Percentiles rank a stretch among this genome's conserved stretches.
Evolutionary conservation across 1,140 invertebrate species (phyloP).

Genomic region (Drosophila santomea): DNA sequence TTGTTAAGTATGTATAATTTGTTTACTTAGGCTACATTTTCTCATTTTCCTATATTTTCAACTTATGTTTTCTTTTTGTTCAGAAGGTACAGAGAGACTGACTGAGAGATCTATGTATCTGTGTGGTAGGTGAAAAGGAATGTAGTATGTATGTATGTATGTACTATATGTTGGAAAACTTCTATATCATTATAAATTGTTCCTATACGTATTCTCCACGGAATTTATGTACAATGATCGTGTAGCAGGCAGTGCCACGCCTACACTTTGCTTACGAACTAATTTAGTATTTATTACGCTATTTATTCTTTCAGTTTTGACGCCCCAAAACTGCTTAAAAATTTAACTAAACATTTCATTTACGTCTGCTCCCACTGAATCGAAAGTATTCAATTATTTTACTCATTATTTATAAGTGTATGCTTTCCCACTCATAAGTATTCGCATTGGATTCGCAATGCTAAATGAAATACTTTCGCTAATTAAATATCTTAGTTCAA

Average conservation of each 20-base stretch:
- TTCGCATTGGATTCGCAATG: conserved; percentile 64
- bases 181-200: conserved; percentile 1
- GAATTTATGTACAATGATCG: conserved; percentile 33
- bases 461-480: conserved; percentile 33
- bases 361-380: conserved; percentile 11
- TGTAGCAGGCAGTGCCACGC: conserved; percentile 51
- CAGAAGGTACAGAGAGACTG: conserved; percentile 77
- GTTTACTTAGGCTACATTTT: conserved; percentile 64
- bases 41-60: conserved; percentile 63
- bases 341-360: conserved; percentile 57
- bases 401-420: conserved; percentile 66
- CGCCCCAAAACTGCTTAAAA: conserved; percentile 42
- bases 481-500: conserved; percentile 47
- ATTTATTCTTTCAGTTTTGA: conserved; percentile 47
- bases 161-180: conserved; percentile 15
- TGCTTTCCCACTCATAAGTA: conserved; percentile 73
- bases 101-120: conserved; percentile 24
- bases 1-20: conserved; percentile 53
- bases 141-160: conserved; percentile 26
- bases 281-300: conserved; percentile 81
- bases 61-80: conserved; percentile 40
- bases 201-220: conserved; percentile 2
- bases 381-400: conserved; percentile 14
- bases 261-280: conserved; percentile 54
- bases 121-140: conserved; percentile 9